These are phyloP conservation scores for Stenchaetothrips biformis DNA, from an alignment of 2,888 invertebrate species.

Conservation along the genomic window DNA sequence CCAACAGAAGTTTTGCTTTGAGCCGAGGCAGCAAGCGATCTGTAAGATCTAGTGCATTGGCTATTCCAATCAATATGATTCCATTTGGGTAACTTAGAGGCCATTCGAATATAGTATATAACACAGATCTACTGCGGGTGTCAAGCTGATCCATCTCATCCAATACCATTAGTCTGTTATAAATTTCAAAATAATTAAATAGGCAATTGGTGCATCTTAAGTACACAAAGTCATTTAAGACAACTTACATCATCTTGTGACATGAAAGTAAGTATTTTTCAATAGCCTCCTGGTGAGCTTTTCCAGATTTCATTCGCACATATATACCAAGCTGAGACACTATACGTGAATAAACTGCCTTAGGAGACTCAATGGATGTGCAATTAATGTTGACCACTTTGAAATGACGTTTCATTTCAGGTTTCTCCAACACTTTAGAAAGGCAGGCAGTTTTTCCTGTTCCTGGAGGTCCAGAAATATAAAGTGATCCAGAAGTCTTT, in stretches of 20 bases:
- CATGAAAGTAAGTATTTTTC: conserved; percentile 63
- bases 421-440: conserved; percentile 62
- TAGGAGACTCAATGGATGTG: conserved; percentile 79
- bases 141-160: conserved; percentile 95
- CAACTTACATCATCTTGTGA: conserved; percentile 68
- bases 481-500: conserved; percentile 72
- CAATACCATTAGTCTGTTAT: conserved; percentile 68
- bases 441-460: conserved; percentile 94
- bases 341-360: conserved; percentile 72
- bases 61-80: conserved; percentile 82
- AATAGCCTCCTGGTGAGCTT: conserved; percentile 60
- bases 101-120: conserved; percentile 94
- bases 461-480: conserved; percentile 94
- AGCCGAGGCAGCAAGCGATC: conserved; percentile 83
- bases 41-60: conserved; percentile 92
- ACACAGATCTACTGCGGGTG: conserved; percentile 73
- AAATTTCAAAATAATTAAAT: conserved; percentile 33
- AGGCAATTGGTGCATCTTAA: conserved; percentile 1
- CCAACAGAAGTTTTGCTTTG: conserved; percentile 67
- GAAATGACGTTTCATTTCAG: conserved; percentile 57
- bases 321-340: conserved; percentile 64
- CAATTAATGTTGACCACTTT: conserved; percentile 77
- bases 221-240: neutral
- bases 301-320: conserved; percentile 56
- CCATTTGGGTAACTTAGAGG: conserved; percentile 64